These are phyloP conservation scores for Trypoxylus dichotomus DNA, from an alignment of 1,140 invertebrate genomes.

Conservation along the genomic window DNA sequence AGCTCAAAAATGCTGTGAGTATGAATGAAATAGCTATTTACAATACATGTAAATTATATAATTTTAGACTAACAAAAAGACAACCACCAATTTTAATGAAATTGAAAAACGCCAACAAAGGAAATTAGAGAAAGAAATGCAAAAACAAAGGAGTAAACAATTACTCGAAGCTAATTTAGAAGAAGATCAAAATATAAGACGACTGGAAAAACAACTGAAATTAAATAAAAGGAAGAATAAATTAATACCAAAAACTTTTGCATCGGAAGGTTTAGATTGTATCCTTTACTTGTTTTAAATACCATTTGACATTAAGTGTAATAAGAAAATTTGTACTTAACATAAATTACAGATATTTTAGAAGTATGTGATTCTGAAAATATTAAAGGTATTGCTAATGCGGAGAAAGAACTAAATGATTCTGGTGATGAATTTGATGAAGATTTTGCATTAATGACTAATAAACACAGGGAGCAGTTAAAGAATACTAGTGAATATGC, in stretches of 20 bases:
- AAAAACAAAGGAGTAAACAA: conserved; percentile 63
- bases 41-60: neutral
- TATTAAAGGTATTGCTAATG: conserved; percentile 60
- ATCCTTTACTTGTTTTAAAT: conserved; percentile 60
- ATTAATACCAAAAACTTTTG: conserved; percentile 75
- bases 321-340: conserved; percentile 17
- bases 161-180: conserved; percentile 71
- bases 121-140: conserved; percentile 59
- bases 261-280: conserved; percentile 85
- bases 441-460: conserved; percentile 58
- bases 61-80: neutral
- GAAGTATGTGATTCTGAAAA: conserved; percentile 79
- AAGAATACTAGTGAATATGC: neutral
- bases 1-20: conserved; percentile 35
- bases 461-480: conserved; percentile 27
- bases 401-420: conserved; percentile 65
- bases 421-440: conserved; percentile 68
- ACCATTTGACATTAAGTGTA: neutral
- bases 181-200: conserved; percentile 79
- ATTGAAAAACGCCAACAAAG: conserved; percentile 53
- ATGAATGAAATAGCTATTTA: neutral
- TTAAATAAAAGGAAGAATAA: conserved; percentile 79
- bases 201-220: conserved; percentile 81
- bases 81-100: conserved; percentile 34
- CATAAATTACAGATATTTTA: conserved; percentile 63